phyloP scores from a whole-genome alignment of 2,113 vertebrate genomes.

The Anser cygnoides region DNA sequence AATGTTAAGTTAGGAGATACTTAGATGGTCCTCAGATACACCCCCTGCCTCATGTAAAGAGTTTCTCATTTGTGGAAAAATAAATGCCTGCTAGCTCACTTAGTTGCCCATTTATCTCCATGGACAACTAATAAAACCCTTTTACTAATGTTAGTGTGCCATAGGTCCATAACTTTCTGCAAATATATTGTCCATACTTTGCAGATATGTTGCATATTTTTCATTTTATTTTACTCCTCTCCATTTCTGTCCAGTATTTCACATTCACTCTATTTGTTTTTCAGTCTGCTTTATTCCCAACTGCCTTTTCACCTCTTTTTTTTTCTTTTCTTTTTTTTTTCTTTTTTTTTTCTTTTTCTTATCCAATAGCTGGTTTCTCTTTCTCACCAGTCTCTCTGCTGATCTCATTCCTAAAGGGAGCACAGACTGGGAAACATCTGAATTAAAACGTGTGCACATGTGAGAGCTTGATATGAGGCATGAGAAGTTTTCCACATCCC shows the following conservation, averaged over 20 bases:
- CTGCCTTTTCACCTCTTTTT: background rate
- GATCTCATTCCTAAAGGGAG: background rate
- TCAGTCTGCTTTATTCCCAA: background rate
- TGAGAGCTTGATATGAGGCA: background rate
- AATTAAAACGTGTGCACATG: background rate
- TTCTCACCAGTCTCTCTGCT: background rate
- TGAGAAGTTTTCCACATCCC: conserved; percentile 1
- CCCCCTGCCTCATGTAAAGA: background rate
- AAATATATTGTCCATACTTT: background rate
- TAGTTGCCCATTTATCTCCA: background rate
- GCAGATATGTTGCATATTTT: background rate
- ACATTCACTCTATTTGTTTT: background rate
- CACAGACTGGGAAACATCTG: background rate
- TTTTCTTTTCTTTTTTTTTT: background rate
- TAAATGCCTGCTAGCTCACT: no score
- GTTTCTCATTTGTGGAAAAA: background rate
- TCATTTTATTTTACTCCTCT: background rate
- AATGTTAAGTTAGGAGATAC: background rate
- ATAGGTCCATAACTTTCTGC: background rate
- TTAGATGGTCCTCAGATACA: background rate
- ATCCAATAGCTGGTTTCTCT: background rate
- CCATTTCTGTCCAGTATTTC: background rate
- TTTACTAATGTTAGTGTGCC: background rate
- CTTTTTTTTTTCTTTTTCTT: background rate
- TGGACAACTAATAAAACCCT: background rate